A percentile compares a stretch with the other conserved stretches of the same genome.
Evolutionary conservation across 2,797 vertebrate species (phyloP).

Genomic region (Alauda arvensis): DNA sequence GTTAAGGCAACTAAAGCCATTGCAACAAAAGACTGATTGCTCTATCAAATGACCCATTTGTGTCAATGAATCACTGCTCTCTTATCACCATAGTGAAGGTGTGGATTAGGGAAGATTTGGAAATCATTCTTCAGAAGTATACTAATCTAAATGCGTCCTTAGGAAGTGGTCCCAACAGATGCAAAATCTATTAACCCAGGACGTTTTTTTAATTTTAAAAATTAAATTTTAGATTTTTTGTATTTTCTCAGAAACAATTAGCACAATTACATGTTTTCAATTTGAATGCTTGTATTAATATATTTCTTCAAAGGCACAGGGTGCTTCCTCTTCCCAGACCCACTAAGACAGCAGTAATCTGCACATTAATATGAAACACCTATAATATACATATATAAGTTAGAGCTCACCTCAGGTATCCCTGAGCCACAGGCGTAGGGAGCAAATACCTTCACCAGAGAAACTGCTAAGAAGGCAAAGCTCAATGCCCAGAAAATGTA

Average conservation of each 20-base stretch:
- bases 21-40: not conserved
- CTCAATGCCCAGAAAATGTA: conserved; percentile 97
- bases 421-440: conserved; percentile 97
- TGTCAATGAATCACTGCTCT: not conserved
- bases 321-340: not conserved
- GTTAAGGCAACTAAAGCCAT: not conserved
- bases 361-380: not conserved
- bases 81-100: not conserved
- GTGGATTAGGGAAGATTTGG: not conserved
- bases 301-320: not conserved
- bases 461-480: conserved; percentile 96
- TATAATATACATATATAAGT: not conserved
- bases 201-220: no score
- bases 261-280: not conserved
- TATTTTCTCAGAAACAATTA: not conserved
- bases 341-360: not conserved
- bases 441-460: conserved; percentile 94
- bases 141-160: not conserved
- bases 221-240: not conserved
- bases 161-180: not conserved
- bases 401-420: conserved; percentile 90
- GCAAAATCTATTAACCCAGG: not conserved
- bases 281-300: not conserved
- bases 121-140: not conserved
- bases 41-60: not conserved